Percentiles rank a stretch among this genome's conserved stretches.
Conservation (phyloP, 2,113 vertebrate genomes). For the Tenrec ecaudatus region DNA sequence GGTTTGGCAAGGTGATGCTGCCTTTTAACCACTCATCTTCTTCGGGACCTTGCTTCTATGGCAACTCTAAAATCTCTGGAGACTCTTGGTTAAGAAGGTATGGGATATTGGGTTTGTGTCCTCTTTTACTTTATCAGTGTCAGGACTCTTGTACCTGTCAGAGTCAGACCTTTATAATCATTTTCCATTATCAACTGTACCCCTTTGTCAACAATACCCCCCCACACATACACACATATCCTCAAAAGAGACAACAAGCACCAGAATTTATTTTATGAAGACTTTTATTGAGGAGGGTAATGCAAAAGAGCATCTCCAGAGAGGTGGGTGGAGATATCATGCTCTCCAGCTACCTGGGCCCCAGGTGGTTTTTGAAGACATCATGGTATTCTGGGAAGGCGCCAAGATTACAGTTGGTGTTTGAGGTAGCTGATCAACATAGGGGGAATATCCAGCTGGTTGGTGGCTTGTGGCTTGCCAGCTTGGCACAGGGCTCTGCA, state of each 20-base stretch:
- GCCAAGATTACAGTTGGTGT: slow-evolving; percentile 84
- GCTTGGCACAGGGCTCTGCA: slow-evolving; percentile 85
- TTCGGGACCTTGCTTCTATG: slow-evolving; percentile 20
- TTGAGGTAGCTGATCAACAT: slow-evolving; percentile 92
- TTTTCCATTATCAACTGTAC: background rate
- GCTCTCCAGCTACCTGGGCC: slow-evolving; percentile 24
- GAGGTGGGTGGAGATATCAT: background rate
- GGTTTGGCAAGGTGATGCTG: background rate
- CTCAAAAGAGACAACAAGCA: slow-evolving; percentile 26
- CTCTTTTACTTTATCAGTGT: background rate
- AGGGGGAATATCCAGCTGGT: slow-evolving; percentile 90
- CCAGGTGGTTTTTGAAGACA: slow-evolving; percentile 29
- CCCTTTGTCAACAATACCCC: background rate
- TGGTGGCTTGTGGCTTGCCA: slow-evolving; percentile 77
- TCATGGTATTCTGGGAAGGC: background rate
- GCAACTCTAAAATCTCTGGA: background rate
- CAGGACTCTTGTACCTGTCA: background rate
- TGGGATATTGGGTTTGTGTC: background rate
- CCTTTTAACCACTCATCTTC: slow-evolving; percentile 1
- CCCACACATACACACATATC: background rate
- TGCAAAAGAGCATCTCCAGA: slow-evolving; percentile 13
- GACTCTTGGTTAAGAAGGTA: background rate
- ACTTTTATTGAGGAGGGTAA: slow-evolving; percentile 66
- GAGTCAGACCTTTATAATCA: background rate
- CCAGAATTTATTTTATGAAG: slow-evolving; percentile 43